Evolutionary conservation across 2,797 vertebrate genomes (phyloP), one percentile per base, ranked within the genome.

Genomic region (Typhlichthys eigenmanni): DNA sequence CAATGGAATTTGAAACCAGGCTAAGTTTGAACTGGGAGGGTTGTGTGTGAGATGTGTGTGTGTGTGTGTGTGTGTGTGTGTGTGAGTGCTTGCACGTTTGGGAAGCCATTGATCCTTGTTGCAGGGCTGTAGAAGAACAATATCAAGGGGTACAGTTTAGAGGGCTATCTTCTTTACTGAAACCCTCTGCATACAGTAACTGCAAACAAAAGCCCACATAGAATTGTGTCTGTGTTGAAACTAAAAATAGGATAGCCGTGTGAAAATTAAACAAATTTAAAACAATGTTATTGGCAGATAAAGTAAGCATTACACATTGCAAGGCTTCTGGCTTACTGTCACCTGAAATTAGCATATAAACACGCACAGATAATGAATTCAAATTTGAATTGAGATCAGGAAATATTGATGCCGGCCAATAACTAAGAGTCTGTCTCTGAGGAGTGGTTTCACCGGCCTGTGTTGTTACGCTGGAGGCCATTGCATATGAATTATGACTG

Each of bases 221-320:
- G 38, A 43, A 43, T 43, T 43, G 2, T 7, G 7, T 43, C 38
- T 43, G 7, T 43, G 38, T 43, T 43, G 74, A 70, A 76, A 72
- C 71, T 80, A 87, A 87, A 80, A 85, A 88, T 75, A 57, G 77
- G 62, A 79, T 72, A 56, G 84, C 82, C 85, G 19, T 75, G 79
- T 55, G 57, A 65, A 73, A 70, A 68, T 66, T 66, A 71, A 73
- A 71, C 38, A 43, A 43, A 7, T 29, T 29, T 10, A 43, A 43
- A 43, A 43, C 38, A 43, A 43, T 43, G 38, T 6, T 43, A 43
- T 43, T 43, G 9, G 38, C 38, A 43, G 38, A 43, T 43, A 7
- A 43, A 43, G 38, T 8, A 10, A 43, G 38, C 38, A 43, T 43
- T 7, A 43, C 38, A 43, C 38, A 43, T 43, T 43, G 38, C 38